Base-by-base conservation (phyloP, 1,140 invertebrate species). In the Euura saliciscinereae region DNA sequence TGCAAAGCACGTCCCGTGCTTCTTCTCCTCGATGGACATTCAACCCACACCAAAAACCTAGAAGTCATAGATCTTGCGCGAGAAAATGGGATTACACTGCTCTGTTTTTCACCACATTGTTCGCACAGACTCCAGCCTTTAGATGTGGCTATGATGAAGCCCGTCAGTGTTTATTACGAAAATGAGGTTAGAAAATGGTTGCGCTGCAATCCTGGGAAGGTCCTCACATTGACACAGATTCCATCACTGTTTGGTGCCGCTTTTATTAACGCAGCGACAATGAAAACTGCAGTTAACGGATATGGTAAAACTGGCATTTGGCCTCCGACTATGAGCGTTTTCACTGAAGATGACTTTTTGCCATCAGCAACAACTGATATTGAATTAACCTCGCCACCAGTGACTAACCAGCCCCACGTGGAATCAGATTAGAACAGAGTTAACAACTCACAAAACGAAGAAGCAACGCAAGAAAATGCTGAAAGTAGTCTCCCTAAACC, bases 91-190 rank as follows among this genome's bases (percentile, higher is more conserved):
- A 78, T 85, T 28, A 72, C 79, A 45, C 68, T 85, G 13, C 66
- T 85, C 8, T 81, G 78, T 10, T 78, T 85, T 74, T 82, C 72
- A 10, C 81, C 84, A 44, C 83, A 85, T 70, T 79, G 77, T 71
- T 84, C 80, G 11, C 85, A 88, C 72, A 77, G 79, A 73, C 72
- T 88, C 46, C 85, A 88, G 73, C 83, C 83, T 4, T 73, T 86
- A n/a, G 85, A 88, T 74, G 79, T 79, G 6, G 72, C 64, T 6
- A 76, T 85, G 45, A 83, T 79, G 76, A 78, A 75, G 66, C 82
- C 83, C 4, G 77, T 86, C 45, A 86, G 79, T 64, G 71, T 65
- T 5, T 81, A 76, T 73, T 76, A 82, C 89, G 89, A 80, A 77
- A 69, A 85, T 84, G 43, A 75, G n/a, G 44, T 73, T 4, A 59